Percentiles rank a stretch among this genome's conserved stretches.
Evolutionary conservation across 2,113 vertebrate genomes (phyloP).

Genomic region (mouse (Mus musculus)): GRCm39 chr19:26136501-26137000

Average conservation of each 20-base stretch:
- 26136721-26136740: background rate
- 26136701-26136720: too few relatives aligned
- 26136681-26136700: too few relatives aligned
- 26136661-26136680: too few relatives aligned
- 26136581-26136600: background rate
- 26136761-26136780: background rate
- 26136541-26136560: background rate
- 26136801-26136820: background rate
- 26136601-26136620: background rate
- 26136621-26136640: too few relatives aligned
- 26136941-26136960: background rate
- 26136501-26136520: background rate
- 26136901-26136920: background rate
- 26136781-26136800: background rate
- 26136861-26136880: background rate
- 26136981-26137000: background rate
- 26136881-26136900: background rate
- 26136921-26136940: background rate
- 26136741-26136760: background rate
- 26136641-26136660: too few relatives aligned
- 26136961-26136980: background rate
- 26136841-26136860: background rate
- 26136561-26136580: background rate
- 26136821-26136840: background rate
- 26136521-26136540: background rate